A percentile compares a stretch with the other conserved stretches of the same genome.
These are phyloP conservation scores for Monomorium pharaonis DNA, from an alignment of 1,140 invertebrate species.

Conservation along the genomic window DNA sequence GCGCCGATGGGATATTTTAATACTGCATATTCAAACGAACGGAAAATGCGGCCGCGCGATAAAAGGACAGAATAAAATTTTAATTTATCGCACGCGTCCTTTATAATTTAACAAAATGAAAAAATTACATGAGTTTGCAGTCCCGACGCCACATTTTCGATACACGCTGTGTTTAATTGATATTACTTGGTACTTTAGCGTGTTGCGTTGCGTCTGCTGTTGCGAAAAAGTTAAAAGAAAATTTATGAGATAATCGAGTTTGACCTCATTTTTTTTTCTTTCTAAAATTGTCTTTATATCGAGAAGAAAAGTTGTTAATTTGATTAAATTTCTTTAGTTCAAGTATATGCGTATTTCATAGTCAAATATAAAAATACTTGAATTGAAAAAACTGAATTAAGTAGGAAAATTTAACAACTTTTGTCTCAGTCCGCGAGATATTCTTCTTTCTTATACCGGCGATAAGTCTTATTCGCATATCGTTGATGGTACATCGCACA, in stretches of 20 bases:
- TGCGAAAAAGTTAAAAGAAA: neutral
- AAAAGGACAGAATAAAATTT: slow-evolving; percentile 21
- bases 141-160: neutral
- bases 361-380: too few species aligned
- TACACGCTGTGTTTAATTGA: neutral
- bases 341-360: too few species aligned
- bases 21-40: slow-evolving; percentile 5
- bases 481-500: neutral
- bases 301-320: too few species aligned
- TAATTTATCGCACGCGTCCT: slow-evolving; percentile 23
- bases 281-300: neutral
- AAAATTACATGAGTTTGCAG: slow-evolving; percentile 5
- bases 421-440: too few species aligned
- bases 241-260: neutral
- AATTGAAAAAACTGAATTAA: too few species aligned
- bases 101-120: slow-evolving; percentile 29
- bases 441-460: neutral
- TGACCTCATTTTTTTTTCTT: neutral
- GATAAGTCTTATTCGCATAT: neutral
- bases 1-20: slow-evolving; percentile 35
- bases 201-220: neutral
- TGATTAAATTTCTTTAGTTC: too few species aligned
- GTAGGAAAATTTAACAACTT: too few species aligned
- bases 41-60: neutral
- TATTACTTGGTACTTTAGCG: neutral